These are phyloP conservation scores for Pseudomyrmex flavicornis DNA, from an alignment of 1,140 invertebrate species.

Conservation along the genomic window DNA sequence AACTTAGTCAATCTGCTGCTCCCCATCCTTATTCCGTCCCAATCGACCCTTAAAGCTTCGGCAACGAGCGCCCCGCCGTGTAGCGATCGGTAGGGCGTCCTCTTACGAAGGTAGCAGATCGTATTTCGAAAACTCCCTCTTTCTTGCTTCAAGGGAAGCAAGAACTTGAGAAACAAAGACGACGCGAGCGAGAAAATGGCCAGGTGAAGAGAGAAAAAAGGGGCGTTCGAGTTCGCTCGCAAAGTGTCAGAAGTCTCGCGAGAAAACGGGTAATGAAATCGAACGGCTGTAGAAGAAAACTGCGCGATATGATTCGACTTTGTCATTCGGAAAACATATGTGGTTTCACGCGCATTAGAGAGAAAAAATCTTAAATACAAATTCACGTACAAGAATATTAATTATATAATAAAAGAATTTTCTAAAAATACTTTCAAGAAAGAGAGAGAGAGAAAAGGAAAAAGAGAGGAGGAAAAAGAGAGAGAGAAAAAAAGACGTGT, in stretches of 20 bases:
- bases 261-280: neutral
- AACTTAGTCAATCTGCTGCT: slow-evolving; percentile 83
- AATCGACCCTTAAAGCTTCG: slow-evolving; percentile 74
- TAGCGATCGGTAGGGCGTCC: slow-evolving; percentile 74
- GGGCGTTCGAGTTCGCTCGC: slow-evolving; percentile 25
- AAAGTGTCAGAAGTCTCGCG: slow-evolving; percentile 39
- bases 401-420: too few relatives aligned
- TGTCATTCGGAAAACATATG: neutral
- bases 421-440: too few relatives aligned
- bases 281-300: neutral
- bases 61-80: slow-evolving; percentile 71
- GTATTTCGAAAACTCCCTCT: slow-evolving; percentile 68
- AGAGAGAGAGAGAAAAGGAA: too few relatives aligned
- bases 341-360: neutral
- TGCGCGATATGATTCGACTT: neutral
- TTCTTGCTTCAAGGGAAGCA: slow-evolving; percentile 56
- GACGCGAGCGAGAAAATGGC: neutral
- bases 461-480: too few relatives aligned
- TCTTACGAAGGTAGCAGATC: slow-evolving; percentile 71
- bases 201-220: neutral
- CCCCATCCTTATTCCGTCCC: slow-evolving; percentile 74
- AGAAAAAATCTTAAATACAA: neutral
- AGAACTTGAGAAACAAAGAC: slow-evolving; percentile 59
- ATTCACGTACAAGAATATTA: too few relatives aligned
- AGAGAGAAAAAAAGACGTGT: neutral